Base-by-base conservation (phyloP, 2,113 vertebrate species). In the Cranoglanis bouderius region DNA sequence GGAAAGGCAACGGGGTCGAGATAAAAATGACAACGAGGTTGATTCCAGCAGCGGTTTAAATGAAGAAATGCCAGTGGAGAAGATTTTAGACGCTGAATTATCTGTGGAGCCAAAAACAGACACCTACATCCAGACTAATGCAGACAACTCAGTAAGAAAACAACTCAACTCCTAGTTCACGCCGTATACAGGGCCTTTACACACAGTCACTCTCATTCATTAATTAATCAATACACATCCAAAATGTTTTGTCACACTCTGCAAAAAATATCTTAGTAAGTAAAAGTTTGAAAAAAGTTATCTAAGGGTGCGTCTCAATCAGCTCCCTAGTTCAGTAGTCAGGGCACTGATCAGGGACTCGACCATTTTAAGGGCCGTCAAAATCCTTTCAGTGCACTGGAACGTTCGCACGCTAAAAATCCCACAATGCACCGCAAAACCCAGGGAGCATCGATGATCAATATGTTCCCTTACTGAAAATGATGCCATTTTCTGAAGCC, bases 31-130 rank as follows among this genome's bases (percentile, higher is more conserved):
- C 88, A 97, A 92, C 0, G 98, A 99, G 88, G 96, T 96, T 0
- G 98, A 99, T 84, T 95, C 97, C 26, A 96, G 96, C 1, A 95
- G 94, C 85, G 91, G 86, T 0, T 95, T 96, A 91, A 97, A 95
- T 0, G 98, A 98, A 87, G 98, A 98, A 67, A 99, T 99, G 98
- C 98, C 98, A 0, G 98, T 99, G 94, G 97, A 99, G 92, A 98
- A 97, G 94, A 99, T 99, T 93, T 96, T 99, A 91, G 98, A 98
- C 29, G 98, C 98, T 0, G 98, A 99, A 91, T 91, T 99, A 77
- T 97, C 98, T 0, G 97, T 99, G 0, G 98, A 99, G 85, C 97
- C 98, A 86, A 98, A 99, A 94, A 98, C 97, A 0, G 98, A 99
- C 91, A 92, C 96, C 0, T 97, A 97, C 61, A 94, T 95, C 0